Evolutionary conservation across 2,888 invertebrate genomes (phyloP), one percentile per base, ranked within the genome.

Genomic region (Orchestes rusci): DNA sequence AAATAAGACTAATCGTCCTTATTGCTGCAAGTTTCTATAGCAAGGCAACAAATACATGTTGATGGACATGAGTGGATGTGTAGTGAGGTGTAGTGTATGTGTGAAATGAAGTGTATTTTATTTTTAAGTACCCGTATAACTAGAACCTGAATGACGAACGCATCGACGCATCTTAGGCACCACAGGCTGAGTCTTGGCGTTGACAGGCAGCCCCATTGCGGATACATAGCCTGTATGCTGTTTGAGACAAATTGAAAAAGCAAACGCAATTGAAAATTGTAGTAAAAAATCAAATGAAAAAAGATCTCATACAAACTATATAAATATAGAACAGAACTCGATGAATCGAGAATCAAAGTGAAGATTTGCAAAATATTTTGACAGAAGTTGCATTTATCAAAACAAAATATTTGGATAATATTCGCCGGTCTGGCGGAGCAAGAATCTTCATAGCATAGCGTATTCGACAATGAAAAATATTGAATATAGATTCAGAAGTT

Each of bases 141-240:
- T 63, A 66, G 66, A 67, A 69, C 68, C 68, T 68, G 67, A 65
- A 66, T 65, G 67, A 66, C 68, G 65, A 67, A 66, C 68, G 64
- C 67, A 68, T 57, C 59, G 64, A 63, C 63, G 62, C 53, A 65
- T 45, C 63, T 70, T 70, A 71, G 70, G 68, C 67, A 72, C 71
- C 71, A 70, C 61, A 69, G 70, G 65, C 71, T 68, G 66, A 71
- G 61, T 60, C 69, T 62, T 61, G 69, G 59, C 64, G 69, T 56
- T 64, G 63, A 66, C 62, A 63, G 71, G 72, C 62, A 70, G 73
- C 69, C 66, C 69, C 68, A 63, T 68, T 68, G 63, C 67, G 65
- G 63, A 69, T 64, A 67, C 67, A 69, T 66, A 68, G 67, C 67
- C 67, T 69, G 68, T 70, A 68, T 65, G 68, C 70, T 70, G 68